Percentiles rank a stretch among this genome's conserved stretches.
Conservation (phyloP, 2,113 vertebrate genomes). For the Pavo muticus region DNA sequence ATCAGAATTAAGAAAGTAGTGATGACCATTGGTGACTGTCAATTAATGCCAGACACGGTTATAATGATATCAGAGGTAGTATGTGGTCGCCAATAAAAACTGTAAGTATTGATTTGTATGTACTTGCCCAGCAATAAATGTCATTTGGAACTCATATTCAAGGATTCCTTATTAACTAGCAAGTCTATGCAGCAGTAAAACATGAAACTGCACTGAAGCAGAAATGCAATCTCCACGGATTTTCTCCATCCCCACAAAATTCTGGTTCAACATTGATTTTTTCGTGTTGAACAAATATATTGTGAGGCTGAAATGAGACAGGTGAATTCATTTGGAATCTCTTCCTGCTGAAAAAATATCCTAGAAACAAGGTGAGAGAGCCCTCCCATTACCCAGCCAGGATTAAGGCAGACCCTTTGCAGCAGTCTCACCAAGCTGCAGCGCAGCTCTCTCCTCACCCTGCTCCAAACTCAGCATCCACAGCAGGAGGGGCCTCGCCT, state of each 20-base stretch:
- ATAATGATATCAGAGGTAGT: background rate
- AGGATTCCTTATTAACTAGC: conserved; percentile 47
- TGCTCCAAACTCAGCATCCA: rapidly evolving
- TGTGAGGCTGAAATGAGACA: background rate
- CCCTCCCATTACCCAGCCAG: background rate
- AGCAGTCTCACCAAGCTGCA: background rate
- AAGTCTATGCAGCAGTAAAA: conserved; percentile 47
- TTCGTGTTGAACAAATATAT: conserved; percentile 59
- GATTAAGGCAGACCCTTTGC: background rate
- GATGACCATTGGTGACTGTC: conserved; percentile 22
- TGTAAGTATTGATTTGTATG: conserved; percentile 2
- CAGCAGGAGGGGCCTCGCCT: rapidly evolving
- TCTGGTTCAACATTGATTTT: conserved; percentile 54
- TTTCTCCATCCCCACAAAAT: conserved; percentile 29
- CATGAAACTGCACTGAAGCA: conserved; percentile 48
- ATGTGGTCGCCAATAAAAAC: background rate
- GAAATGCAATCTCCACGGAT: conserved; percentile 38
- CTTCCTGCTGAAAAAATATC: background rate
- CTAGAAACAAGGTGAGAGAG: background rate
- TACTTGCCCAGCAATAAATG: conserved; percentile 41
- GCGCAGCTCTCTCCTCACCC: background rate
- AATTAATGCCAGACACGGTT: background rate
- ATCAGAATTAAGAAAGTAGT: background rate
- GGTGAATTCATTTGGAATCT: background rate
- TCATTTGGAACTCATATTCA: background rate